Evolutionary conservation across 2,888 invertebrate genomes (phyloP).

Genomic region (Empis stercorea): DNA sequence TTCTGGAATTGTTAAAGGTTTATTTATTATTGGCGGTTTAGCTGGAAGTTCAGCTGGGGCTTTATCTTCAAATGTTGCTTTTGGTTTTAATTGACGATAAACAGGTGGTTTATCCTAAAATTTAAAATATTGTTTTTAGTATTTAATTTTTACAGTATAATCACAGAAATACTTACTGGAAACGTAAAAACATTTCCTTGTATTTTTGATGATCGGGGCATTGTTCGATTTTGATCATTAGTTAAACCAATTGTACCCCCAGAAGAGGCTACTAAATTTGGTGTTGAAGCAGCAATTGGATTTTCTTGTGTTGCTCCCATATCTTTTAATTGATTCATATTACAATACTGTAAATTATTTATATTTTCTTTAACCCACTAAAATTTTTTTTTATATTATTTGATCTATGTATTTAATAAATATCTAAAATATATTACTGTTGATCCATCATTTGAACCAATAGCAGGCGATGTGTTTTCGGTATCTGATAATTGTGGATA

Average conservation of each 20-base stretch:
- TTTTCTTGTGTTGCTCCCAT: slow-evolving; percentile 27
- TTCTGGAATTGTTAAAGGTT: slow-evolving; percentile 11
- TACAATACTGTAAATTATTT: slow-evolving; percentile 41
- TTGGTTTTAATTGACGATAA: slow-evolving; percentile 68
- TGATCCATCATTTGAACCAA: slow-evolving; percentile 30
- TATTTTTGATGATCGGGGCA: slow-evolving; percentile 29
- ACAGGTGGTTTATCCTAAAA: slow-evolving; percentile 47
- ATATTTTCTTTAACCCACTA: slow-evolving; percentile 44
- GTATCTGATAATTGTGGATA: slow-evolving; percentile 34
- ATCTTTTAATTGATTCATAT: slow-evolving; percentile 27
- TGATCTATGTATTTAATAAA: neutral
- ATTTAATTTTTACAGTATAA: slow-evolving; percentile 14
- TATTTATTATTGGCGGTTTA: slow-evolving; percentile 22
- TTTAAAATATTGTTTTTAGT: neutral
- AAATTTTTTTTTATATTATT: neutral
- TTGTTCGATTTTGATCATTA: slow-evolving; percentile 19
- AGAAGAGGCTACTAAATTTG: slow-evolving; percentile 13
- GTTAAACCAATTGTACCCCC: slow-evolving; percentile 12
- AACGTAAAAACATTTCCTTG: slow-evolving; percentile 36
- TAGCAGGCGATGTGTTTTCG: slow-evolving; percentile 36
- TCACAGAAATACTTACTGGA: slow-evolving; percentile 33
- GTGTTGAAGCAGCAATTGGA: slow-evolving; percentile 32
- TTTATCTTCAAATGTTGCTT: slow-evolving; percentile 26
- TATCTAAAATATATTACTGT: slow-evolving; percentile 16
- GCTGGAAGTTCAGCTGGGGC: slow-evolving; percentile 27